These are phyloP conservation scores for Odontesthes bonariensis DNA, from an alignment of 2,113 vertebrate genomes.

Conservation along the genomic window DNA sequence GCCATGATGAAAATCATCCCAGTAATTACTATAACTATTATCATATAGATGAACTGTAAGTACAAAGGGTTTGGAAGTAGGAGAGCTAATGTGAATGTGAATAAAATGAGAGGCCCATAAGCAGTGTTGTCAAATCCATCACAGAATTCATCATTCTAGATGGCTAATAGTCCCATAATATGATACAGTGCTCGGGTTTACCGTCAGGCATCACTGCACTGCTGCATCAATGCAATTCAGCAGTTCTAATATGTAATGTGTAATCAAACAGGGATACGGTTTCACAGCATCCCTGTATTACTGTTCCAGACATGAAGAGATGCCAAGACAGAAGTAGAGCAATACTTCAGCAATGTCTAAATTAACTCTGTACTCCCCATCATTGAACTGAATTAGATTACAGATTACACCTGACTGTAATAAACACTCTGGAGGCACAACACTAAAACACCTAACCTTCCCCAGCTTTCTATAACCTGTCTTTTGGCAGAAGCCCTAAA, in stretches of 20 bases:
- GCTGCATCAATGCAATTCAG: conserved; percentile 1
- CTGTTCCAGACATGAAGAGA: conserved; percentile 20
- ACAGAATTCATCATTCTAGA: conserved; percentile 63
- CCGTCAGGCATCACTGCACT: background rate
- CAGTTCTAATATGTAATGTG: conserved; percentile 16
- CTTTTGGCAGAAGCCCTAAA: background rate
- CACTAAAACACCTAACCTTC: background rate
- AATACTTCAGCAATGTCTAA: conserved; percentile 12
- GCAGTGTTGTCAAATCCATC: conserved; percentile 44
- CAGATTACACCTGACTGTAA: no score
- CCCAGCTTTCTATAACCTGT: background rate
- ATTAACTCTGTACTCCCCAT: conserved; percentile 1
- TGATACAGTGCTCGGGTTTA: conserved; percentile 37
- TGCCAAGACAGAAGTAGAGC: background rate
- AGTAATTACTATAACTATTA: conserved; percentile 51
- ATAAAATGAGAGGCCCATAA: conserved; percentile 57
- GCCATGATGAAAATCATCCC: conserved; percentile 5
- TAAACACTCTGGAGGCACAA: background rate
- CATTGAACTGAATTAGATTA: background rate
- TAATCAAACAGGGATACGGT: background rate
- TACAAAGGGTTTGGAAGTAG: conserved; percentile 14
- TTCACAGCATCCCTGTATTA: conserved; percentile 9
- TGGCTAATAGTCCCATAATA: conserved; percentile 55
- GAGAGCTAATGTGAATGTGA: conserved; percentile 59
- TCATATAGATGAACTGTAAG: conserved; percentile 58